Base-by-base conservation (phyloP, 2,113 vertebrate species). In the Catagonus wagneri region DNA sequence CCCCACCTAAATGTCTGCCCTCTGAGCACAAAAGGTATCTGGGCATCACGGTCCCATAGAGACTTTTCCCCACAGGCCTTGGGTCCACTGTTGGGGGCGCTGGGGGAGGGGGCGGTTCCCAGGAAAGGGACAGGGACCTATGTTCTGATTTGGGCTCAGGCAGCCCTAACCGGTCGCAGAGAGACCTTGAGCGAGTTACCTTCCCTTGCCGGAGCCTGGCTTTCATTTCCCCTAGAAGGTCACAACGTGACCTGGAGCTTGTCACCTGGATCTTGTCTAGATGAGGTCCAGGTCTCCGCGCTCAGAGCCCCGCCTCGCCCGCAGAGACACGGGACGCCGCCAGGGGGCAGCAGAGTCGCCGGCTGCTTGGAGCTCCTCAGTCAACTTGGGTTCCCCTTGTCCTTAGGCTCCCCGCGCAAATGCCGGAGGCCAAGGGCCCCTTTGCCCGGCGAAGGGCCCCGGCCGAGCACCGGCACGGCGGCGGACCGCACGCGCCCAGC, bases 1-100 rank as follows among this genome's bases (percentile, higher is more conserved):
- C 98, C 87, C 99, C 98, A 0, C 98, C 97, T 0, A 98, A 97
- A 96, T 86, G 85, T 83, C 89, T 98, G 96, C 97, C 95, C 0
- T 96, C 97, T 72, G 86, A 34, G 0, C 88, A 97, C n/a, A 99
- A 97, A 96, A 98, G 99, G 99, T 99, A 98, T 60, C 68, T 23
- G 39, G 72, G 29, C 52, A 2, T 23, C 3, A 1, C 76, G 36
- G 90, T 32, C 19, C 36, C 25, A 7, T 50, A 34, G 32, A 89
- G 89, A 61, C 65, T 60, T 13, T 17, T 54, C 32, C n/a, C 54
- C 34, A 39, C 22, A 61, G 27, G 34, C 34, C 23, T 52, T 89
- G 83, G 54, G 60, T 81, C 76, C 71, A 23, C 29, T 39, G 66
- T 60, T 66, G 58, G 39, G 17, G 56, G n/a, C n/a, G 16, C n/a